Percentiles rank a stretch among this genome's conserved stretches.
Evolutionary conservation across 2,888 invertebrate species (phyloP).

Genomic region (Chrysolina haemoptera): DNA sequence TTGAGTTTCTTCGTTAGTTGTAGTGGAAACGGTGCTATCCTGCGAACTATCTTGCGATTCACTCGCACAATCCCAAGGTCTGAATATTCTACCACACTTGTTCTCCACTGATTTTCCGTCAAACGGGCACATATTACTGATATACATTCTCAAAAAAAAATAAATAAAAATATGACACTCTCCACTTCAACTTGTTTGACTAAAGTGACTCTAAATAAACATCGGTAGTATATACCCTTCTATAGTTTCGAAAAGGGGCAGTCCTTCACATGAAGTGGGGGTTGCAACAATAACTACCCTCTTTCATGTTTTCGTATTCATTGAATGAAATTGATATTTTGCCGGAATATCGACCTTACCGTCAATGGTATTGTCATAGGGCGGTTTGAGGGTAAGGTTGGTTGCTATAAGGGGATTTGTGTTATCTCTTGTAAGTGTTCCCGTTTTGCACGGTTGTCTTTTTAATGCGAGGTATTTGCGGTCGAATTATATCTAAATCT

Average conservation of each 20-base stretch:
- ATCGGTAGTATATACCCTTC: slow-evolving; percentile 64
- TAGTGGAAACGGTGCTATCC: slow-evolving; percentile 75
- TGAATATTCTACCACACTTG: slow-evolving; percentile 58
- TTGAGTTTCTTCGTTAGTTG: slow-evolving; percentile 64
- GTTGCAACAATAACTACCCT: slow-evolving; percentile 68
- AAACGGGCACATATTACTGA: slow-evolving; percentile 47
- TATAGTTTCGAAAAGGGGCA: slow-evolving; percentile 62
- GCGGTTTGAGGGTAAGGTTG: slow-evolving; percentile 51
- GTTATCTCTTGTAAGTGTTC: slow-evolving; percentile 61
- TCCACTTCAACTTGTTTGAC: slow-evolving; percentile 55
- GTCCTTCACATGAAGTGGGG: slow-evolving; percentile 66
- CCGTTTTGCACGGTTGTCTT: slow-evolving; percentile 68
- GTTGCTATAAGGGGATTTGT: slow-evolving; percentile 56
- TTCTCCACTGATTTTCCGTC: slow-evolving; percentile 47
- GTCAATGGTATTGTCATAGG: slow-evolving; percentile 55
- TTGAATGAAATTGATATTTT: slow-evolving; percentile 67
- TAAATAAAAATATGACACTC: slow-evolving; percentile 32
- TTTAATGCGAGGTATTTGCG: slow-evolving; percentile 63
- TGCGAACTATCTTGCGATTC: slow-evolving; percentile 63
- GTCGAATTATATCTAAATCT: slow-evolving; percentile 61
- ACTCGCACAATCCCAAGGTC: slow-evolving; percentile 59
- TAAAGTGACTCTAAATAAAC: slow-evolving; percentile 65
- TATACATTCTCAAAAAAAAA: slow-evolving; percentile 49
- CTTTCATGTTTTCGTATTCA: slow-evolving; percentile 64
- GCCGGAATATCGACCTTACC: slow-evolving; percentile 62